These are phyloP conservation scores for Cotesia vestalis DNA, from an alignment of 1,140 invertebrate genomes.

Conservation along the genomic window DNA sequence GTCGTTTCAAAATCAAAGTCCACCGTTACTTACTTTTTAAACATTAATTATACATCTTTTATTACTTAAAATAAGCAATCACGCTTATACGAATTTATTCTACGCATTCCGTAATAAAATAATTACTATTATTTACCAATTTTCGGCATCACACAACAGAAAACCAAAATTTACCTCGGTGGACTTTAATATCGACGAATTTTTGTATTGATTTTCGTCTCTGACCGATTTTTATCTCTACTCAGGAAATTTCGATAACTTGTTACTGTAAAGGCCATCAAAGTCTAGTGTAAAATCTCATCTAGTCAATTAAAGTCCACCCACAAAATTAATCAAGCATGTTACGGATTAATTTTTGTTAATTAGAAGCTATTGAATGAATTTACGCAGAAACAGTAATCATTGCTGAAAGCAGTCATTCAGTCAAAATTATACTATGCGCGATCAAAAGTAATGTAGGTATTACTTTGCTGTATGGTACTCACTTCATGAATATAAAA, in stretches of 20 bases:
- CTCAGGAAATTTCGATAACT: conserved; percentile 23
- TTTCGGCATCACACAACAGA: conserved; percentile 35
- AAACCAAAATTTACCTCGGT: conserved; percentile 47
- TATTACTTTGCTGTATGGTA: too few species aligned
- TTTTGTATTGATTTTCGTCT: conserved; percentile 41
- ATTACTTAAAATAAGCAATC: background rate
- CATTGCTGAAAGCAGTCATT: too few species aligned
- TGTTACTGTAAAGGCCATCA: too few species aligned
- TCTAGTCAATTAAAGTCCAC: conserved; percentile 62
- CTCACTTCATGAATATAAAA: too few species aligned
- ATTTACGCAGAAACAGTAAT: too few species aligned
- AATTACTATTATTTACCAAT: conserved; percentile 18
- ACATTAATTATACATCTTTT: background rate
- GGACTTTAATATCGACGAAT: conserved; percentile 59
- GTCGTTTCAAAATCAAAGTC: conserved; percentile 60
- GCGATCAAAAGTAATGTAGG: too few species aligned
- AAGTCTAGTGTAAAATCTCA: background rate
- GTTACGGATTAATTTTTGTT: conserved; percentile 31
- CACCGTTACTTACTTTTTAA: conserved; percentile 43
- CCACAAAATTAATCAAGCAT: conserved; percentile 44
- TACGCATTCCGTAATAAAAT: conserved; percentile 40
- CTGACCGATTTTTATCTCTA: conserved; percentile 22
- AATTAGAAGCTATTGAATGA: background rate
- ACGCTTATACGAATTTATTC: background rate
- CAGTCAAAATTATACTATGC: too few species aligned